A percentile compares a stretch with the other conserved stretches of the same genome.
These are phyloP conservation scores for Myrmophylax atrothorax DNA, from an alignment of 2,113 vertebrate species.

Conservation along the genomic window DNA sequence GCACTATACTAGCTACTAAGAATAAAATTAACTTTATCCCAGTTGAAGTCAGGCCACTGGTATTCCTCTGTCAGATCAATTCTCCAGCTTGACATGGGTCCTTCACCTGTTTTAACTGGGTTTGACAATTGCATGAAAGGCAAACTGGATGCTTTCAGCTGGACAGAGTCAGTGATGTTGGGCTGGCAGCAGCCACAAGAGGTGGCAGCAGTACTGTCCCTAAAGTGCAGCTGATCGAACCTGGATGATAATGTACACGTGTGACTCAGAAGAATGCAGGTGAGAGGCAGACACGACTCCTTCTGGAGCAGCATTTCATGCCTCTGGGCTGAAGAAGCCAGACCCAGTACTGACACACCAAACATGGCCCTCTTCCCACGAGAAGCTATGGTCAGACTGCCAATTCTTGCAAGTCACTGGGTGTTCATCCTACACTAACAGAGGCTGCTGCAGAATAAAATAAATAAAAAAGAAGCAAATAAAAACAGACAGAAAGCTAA, in stretches of 20 bases:
- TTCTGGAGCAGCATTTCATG: rapidly evolving
- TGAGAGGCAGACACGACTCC: not conserved
- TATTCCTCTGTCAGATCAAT: not conserved
- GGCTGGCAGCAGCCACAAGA: not conserved
- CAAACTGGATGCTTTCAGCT: not conserved
- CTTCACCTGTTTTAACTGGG: not conserved
- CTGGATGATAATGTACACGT: not conserved
- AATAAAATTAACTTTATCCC: not conserved
- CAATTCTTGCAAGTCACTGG: not conserved
- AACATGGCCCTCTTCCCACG: rapidly evolving
- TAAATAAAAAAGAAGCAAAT: too few species aligned
- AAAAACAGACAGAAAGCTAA: not conserved
- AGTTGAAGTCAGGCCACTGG: not conserved
- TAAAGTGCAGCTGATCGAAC: rapidly evolving
- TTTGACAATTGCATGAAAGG: not conserved
- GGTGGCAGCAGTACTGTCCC: not conserved
- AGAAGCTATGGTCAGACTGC: not conserved
- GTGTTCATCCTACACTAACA: not conserved
- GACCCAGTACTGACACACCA: not conserved
- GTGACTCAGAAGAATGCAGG: not conserved
- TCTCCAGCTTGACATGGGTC: not conserved
- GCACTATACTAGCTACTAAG: not conserved
- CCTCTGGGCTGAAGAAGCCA: not conserved
- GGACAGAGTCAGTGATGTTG: not conserved
- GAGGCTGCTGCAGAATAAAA: not conserved